Conservation (phyloP, 2,797 vertebrate genomes). For the Tympanoctomys barrerae region DNA sequence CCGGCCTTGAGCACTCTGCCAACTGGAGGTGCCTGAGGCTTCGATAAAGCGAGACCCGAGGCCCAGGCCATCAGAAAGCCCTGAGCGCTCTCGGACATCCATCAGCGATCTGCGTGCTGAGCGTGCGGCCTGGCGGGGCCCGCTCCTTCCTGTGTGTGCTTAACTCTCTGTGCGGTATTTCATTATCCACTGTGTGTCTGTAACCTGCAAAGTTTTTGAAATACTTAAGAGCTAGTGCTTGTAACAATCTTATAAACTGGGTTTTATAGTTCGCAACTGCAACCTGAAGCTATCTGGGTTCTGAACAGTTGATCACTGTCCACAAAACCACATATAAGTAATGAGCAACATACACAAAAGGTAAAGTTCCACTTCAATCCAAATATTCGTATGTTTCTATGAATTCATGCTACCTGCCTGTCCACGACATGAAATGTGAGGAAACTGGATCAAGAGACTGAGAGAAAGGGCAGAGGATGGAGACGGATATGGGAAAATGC, state of each 20-base stretch:
- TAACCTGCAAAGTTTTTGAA: neutral
- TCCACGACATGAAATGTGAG: neutral
- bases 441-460: neutral
- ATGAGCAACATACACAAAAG: neutral
- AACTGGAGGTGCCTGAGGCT: neutral
- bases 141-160: neutral
- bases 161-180: neutral
- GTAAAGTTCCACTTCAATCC: constrained; percentile 36
- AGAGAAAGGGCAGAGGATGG: neutral
- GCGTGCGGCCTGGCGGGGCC: neutral
- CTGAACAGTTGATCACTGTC: neutral
- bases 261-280: neutral
- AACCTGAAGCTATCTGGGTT: neutral
- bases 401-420: neutral
- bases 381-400: neutral
- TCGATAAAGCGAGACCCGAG: neutral
- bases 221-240: neutral
- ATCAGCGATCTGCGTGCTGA: neutral
- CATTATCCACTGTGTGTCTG: neutral
- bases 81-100: neutral
- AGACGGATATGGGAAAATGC: neutral
- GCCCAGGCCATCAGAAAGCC: neutral
- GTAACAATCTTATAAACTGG: neutral
- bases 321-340: neutral
- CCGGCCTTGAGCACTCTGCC: neutral